Evolutionary conservation across 2,888 invertebrate genomes (phyloP).

Genomic region (Ormia ochracea): DNA sequence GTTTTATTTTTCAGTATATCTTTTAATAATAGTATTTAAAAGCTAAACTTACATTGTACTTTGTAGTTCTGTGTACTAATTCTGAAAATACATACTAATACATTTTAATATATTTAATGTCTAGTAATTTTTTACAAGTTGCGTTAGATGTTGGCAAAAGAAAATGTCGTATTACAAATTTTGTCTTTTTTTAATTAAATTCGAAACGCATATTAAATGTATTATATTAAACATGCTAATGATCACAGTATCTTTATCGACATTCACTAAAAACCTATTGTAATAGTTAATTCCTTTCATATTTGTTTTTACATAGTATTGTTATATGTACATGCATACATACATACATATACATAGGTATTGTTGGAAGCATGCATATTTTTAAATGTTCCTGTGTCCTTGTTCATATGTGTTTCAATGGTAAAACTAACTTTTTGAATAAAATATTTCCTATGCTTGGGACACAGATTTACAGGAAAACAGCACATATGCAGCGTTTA

Average conservation of each 20-base stretch:
- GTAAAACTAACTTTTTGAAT: too few species aligned
- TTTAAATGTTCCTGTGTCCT: too few species aligned
- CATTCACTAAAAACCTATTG: conserved; percentile 45
- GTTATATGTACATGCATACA: too few species aligned
- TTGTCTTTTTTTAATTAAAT: conserved; percentile 23
- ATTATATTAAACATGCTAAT: conserved; percentile 50
- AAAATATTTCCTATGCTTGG: too few species aligned
- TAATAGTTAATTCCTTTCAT: neutral
- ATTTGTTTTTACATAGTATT: neutral
- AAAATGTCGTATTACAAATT: neutral
- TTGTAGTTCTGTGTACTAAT: conserved; percentile 21
- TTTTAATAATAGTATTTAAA: conserved; percentile 4
- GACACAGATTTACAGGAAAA: too few species aligned
- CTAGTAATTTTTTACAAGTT: neutral
- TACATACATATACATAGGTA: too few species aligned
- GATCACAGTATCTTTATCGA: conserved; percentile 75
- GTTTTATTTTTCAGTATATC: conserved; percentile 17
- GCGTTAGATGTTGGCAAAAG: neutral
- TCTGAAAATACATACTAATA: conserved; percentile 14
- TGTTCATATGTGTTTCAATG: too few species aligned
- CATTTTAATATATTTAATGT: too few species aligned
- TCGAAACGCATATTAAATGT: conserved; percentile 15
- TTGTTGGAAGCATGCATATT: too few species aligned
- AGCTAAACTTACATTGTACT: conserved; percentile 42
- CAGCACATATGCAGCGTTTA: too few species aligned